phyloP scores from a whole-genome alignment of 2,113 vertebrate species.

The Spilogale gracilis region DNA sequence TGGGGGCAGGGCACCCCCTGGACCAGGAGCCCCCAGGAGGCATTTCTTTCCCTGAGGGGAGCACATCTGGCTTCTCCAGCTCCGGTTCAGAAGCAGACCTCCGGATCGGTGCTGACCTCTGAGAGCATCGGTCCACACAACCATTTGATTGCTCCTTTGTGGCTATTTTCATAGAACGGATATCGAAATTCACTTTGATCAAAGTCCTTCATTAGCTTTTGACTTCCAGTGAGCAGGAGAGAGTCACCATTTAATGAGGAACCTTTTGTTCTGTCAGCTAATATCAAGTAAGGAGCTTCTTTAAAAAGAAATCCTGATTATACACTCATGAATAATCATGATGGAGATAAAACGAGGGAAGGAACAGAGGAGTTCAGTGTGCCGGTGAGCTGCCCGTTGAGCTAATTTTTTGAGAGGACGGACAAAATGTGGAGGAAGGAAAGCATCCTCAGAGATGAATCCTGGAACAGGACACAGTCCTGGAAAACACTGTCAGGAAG shows the following conservation, averaged over 20 bases:
- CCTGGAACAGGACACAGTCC: not conserved
- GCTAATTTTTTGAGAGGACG: not conserved
- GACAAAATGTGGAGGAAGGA: not conserved
- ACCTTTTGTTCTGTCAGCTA: slow-evolving; percentile 19
- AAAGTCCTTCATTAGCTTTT: slow-evolving; percentile 35
- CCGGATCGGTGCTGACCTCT: not conserved
- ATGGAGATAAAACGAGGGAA: not conserved
- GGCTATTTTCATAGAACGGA: not conserved
- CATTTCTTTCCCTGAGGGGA: fast-evolving
- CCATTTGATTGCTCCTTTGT: not conserved
- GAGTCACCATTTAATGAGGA: not conserved
- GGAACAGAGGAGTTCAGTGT: not conserved
- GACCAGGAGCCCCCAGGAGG: too few species aligned
- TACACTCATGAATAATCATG: not conserved
- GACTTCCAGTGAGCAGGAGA: not conserved
- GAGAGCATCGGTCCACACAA: not conserved
- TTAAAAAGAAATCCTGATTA: slow-evolving; percentile 23
- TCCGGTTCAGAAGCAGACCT: not conserved
- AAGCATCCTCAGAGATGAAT: not conserved
- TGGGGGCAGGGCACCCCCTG: not conserved
- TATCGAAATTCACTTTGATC: not conserved
- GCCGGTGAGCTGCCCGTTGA: fast-evolving
- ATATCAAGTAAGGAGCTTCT: not conserved
- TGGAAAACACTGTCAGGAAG: not conserved
- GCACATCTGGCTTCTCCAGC: not conserved